phyloP scores from a whole-genome alignment of 1,140 invertebrate genomes.

The Meloidogyne chitwoodi region DNA sequence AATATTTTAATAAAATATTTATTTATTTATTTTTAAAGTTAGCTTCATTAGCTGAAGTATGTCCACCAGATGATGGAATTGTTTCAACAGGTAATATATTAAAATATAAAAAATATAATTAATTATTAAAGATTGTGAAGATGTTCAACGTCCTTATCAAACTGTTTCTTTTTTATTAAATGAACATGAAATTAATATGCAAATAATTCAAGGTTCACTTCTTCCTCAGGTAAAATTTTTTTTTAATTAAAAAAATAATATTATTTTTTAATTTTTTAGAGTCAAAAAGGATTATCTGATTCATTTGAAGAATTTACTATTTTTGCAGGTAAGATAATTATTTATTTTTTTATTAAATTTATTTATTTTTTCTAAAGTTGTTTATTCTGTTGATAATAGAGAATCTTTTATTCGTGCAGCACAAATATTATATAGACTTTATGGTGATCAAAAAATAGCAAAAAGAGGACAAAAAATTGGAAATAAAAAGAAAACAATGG shows the following conservation, averaged over 20 bases:
- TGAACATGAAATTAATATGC: slow-evolving; percentile 43
- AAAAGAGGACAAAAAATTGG: not conserved
- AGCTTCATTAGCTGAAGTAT: slow-evolving; percentile 12
- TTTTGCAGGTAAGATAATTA: slow-evolving; percentile 7
- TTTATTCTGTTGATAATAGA: slow-evolving; percentile 48
- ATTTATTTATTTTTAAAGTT: too few species aligned
- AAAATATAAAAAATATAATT: not conserved
- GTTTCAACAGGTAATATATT: slow-evolving; percentile 11
- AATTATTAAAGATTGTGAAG: slow-evolving; percentile 23
- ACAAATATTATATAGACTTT: slow-evolving; percentile 45
- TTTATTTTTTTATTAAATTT: slow-evolving; percentile 10
- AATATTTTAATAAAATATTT: too few species aligned
- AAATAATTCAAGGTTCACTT: slow-evolving; percentile 45
- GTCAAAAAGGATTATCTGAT: slow-evolving; percentile 2
- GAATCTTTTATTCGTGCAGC: slow-evolving; percentile 49
- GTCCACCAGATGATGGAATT: not conserved
- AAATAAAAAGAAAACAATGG: not conserved
- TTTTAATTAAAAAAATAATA: not conserved
- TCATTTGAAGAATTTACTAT: slow-evolving; percentile 17
- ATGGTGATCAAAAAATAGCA: slow-evolving; percentile 15
- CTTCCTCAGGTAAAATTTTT: slow-evolving; percentile 1
- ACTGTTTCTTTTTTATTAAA: slow-evolving; percentile 47
- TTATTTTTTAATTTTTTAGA: slow-evolving; percentile 2
- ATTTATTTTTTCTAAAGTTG: slow-evolving; percentile 32
- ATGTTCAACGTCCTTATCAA: slow-evolving; percentile 25